A percentile compares a stretch with the other conserved stretches of the same genome.
Evolutionary conservation across 1,140 invertebrate genomes (phyloP).

Genomic region (Zaprionus tsacasi): DNA sequence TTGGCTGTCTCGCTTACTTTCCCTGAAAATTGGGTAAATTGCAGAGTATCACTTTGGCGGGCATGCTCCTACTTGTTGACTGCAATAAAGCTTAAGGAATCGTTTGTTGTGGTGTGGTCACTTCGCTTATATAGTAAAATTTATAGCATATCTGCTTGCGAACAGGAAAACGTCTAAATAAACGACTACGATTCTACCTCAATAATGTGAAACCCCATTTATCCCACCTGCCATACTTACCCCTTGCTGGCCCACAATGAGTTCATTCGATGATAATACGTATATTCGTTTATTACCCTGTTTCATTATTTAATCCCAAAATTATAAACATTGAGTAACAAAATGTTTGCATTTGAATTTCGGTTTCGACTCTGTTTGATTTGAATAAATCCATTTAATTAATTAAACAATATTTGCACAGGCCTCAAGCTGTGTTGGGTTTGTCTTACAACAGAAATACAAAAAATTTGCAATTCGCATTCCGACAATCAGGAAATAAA

Average conservation of each 20-base stretch:
- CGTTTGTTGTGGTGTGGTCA: background rate
- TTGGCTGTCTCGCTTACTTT: no score
- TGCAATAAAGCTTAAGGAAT: conserved; percentile 8
- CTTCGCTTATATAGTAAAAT: background rate
- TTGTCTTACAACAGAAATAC: conserved; percentile 1
- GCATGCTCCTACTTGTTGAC: no score
- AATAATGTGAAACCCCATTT: no score
- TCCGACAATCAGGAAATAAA: conserved; percentile 25
- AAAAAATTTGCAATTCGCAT: conserved; percentile 18
- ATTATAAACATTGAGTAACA: conserved; percentile 35
- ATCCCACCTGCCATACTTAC: background rate
- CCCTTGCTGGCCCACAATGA: background rate
- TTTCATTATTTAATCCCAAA: conserved; percentile 53
- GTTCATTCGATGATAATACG: conserved; percentile 53
- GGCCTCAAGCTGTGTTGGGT: conserved; percentile 1
- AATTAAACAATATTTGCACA: conserved; percentile 50
- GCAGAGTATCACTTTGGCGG: no score
- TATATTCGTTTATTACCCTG: conserved; percentile 69
- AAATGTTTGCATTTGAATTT: conserved; percentile 43
- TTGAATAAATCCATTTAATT: conserved; percentile 33
- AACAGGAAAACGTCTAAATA: conserved; percentile 1
- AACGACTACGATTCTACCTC: background rate
- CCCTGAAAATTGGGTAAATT: no score
- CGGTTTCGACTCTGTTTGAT: conserved; percentile 12
- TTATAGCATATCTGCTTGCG: background rate